Conservation (phyloP, 2,888 invertebrate species). For the Ditula angustiorana region DNA sequence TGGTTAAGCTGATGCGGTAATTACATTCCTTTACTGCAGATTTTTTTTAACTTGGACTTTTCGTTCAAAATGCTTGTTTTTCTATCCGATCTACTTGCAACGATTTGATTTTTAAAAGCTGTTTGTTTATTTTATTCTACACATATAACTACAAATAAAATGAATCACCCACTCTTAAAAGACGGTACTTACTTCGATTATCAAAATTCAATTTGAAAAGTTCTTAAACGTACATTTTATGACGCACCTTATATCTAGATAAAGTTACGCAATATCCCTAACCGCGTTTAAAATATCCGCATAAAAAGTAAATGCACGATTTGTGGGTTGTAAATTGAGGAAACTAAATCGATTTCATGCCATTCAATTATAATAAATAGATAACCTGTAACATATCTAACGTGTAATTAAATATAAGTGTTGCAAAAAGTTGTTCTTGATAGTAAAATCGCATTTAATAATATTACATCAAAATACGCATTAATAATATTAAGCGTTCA, state of each 20-base stretch:
- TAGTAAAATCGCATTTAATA: background rate
- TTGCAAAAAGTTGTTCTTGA: slow-evolving; percentile 23
- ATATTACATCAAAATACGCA: too few relatives aligned
- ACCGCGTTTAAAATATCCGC: slow-evolving; percentile 7
- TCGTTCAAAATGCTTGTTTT: too few relatives aligned
- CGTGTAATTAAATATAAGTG: slow-evolving; percentile 4
- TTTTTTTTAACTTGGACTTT: background rate
- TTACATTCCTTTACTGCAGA: background rate
- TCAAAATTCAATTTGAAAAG: background rate
- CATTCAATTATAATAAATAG: slow-evolving; percentile 10
- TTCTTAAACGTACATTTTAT: background rate
- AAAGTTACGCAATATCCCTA: slow-evolving; percentile 7
- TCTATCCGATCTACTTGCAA: too few relatives aligned
- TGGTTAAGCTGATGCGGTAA: slow-evolving; percentile 13
- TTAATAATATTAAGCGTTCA: too few relatives aligned
- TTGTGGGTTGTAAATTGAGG: slow-evolving; percentile 8
- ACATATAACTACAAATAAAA: too few relatives aligned
- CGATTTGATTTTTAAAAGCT: too few relatives aligned
- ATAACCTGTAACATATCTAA: slow-evolving; percentile 1
- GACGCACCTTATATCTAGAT: background rate
- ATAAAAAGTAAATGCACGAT: slow-evolving; percentile 12
- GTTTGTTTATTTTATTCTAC: too few relatives aligned
- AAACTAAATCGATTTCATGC: slow-evolving; percentile 1
- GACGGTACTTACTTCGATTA: too few relatives aligned
- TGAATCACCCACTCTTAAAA: too few relatives aligned